Conservation (phyloP, 2,888 invertebrate species). For the Lasioglossum malachurum region DNA sequence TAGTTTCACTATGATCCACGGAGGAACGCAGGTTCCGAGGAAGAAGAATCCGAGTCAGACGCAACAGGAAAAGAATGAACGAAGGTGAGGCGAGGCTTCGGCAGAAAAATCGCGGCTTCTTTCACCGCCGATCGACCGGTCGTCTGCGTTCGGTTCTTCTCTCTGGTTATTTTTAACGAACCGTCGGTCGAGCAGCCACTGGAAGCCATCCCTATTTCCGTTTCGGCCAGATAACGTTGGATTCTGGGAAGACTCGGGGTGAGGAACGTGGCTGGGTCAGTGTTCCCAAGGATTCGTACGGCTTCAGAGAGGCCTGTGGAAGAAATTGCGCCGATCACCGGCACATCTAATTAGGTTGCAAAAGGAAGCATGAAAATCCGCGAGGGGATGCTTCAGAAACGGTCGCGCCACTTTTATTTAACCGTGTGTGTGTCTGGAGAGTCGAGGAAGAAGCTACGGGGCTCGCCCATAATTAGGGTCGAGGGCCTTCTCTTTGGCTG, state of each 20-base stretch:
- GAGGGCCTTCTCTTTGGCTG: slow-evolving; percentile 34
- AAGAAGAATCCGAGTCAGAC: not conserved
- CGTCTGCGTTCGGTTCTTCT: slow-evolving; percentile 31
- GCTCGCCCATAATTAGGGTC: slow-evolving; percentile 39
- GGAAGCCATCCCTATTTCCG: slow-evolving; percentile 43
- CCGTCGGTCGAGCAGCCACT: not conserved
- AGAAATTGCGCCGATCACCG: slow-evolving; percentile 16
- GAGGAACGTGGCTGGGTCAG: not conserved
- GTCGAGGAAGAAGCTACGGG: slow-evolving; percentile 1
- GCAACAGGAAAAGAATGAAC: not conserved
- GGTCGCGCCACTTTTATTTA: slow-evolving; percentile 23
- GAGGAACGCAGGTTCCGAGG: not conserved
- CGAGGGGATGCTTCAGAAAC: not conserved
- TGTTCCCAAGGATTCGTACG: slow-evolving; percentile 4
- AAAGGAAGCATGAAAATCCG: not conserved
- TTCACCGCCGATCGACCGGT: slow-evolving; percentile 34
- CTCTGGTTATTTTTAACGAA: slow-evolving; percentile 49
- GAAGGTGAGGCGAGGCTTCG: not conserved
- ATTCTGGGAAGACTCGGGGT: not conserved
- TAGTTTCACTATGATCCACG: not conserved
- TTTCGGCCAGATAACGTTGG: slow-evolving; percentile 34
- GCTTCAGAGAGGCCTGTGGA: not conserved
- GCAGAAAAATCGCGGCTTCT: slow-evolving; percentile 3
- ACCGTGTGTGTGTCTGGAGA: not conserved
- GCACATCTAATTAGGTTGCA: slow-evolving; percentile 28